These are phyloP conservation scores for Agelas oroides DNA, from an alignment of 37 sponge, comb jelly and placozoan genomes.

Conservation along the genomic window DNA sequence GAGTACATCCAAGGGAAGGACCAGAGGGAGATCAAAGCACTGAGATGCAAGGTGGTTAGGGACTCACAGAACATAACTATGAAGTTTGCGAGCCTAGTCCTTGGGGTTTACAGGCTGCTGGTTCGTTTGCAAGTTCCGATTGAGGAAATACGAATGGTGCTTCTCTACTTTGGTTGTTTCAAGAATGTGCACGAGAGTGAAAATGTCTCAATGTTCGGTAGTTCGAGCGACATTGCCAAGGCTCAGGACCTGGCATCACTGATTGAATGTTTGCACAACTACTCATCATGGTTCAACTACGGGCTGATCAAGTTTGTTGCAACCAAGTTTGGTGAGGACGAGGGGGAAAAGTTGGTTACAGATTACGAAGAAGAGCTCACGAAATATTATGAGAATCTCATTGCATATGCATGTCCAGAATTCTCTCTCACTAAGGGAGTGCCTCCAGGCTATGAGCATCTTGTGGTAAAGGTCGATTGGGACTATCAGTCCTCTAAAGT, in stretches of 20 bases:
- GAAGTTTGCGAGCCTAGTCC: slow-evolving; percentile 22
- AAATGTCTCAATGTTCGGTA: not conserved
- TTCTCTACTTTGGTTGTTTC: slow-evolving; percentile 29
- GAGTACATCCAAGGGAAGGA: not conserved
- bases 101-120: slow-evolving; percentile 28
- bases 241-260: slow-evolving; percentile 4
- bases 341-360: slow-evolving; percentile 12
- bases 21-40: not conserved
- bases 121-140: slow-evolving; percentile 6
- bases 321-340: slow-evolving; percentile 19
- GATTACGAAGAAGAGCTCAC: slow-evolving; percentile 23
- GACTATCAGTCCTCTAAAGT: slow-evolving; percentile 19
- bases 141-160: slow-evolving; percentile 22
- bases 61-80: slow-evolving; percentile 19
- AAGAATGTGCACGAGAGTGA: not conserved
- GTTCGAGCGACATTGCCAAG: slow-evolving; percentile 8
- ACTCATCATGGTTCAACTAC: slow-evolving; percentile 60
- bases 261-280: slow-evolving; percentile 29
- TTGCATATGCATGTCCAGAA: slow-evolving; percentile 49
- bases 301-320: slow-evolving; percentile 27
- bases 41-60: slow-evolving; percentile 25
- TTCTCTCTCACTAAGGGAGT: slow-evolving; percentile 10
- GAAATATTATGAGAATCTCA: not conserved
- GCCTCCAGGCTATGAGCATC: slow-evolving; percentile 25
- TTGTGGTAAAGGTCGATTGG: slow-evolving; percentile 36